phyloP scores from a whole-genome alignment of 2,888 invertebrate species.

The Tortrix viridana region DNA sequence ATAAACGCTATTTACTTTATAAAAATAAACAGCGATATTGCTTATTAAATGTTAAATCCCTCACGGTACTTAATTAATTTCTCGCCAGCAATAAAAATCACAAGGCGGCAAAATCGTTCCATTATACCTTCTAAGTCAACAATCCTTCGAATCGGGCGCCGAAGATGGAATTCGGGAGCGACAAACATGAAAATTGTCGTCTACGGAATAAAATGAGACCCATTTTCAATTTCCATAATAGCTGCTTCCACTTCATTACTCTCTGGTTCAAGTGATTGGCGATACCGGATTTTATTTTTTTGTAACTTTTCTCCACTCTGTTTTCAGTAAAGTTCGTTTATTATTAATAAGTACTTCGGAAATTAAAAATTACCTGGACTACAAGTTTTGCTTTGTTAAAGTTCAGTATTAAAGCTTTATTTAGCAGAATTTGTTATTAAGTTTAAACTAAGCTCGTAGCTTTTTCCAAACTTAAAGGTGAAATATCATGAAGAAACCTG shows the following conservation, averaged over 20 bases:
- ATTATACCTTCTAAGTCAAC: constrained; percentile 39
- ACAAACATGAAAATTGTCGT: constrained; percentile 62
- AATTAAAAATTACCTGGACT: too few relatives aligned
- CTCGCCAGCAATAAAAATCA: constrained; percentile 25
- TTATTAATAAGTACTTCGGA: too few relatives aligned
- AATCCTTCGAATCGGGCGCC: constrained; percentile 40
- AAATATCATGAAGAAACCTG: too few relatives aligned
- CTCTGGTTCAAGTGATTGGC: constrained; percentile 43
- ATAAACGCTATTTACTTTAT: too few relatives aligned
- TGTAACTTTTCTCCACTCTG: background rate
- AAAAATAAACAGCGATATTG: too few relatives aligned
- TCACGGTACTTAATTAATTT: constrained; percentile 24
- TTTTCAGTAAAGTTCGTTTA: background rate
- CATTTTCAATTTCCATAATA: constrained; percentile 72
- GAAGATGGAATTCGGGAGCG: constrained; percentile 52
- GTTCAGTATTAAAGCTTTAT: too few relatives aligned
- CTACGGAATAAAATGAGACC: constrained; percentile 55
- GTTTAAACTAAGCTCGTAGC: too few relatives aligned
- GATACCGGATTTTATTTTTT: constrained; percentile 3
- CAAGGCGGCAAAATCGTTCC: constrained; percentile 27
- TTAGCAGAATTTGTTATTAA: too few relatives aligned
- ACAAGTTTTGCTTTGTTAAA: too few relatives aligned
- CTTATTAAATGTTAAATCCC: too few relatives aligned
- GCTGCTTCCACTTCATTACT: constrained; percentile 67
- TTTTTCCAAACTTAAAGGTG: too few relatives aligned